Conservation (phyloP, 2,797 vertebrate species). For the Cichlasoma orientale region DNA sequence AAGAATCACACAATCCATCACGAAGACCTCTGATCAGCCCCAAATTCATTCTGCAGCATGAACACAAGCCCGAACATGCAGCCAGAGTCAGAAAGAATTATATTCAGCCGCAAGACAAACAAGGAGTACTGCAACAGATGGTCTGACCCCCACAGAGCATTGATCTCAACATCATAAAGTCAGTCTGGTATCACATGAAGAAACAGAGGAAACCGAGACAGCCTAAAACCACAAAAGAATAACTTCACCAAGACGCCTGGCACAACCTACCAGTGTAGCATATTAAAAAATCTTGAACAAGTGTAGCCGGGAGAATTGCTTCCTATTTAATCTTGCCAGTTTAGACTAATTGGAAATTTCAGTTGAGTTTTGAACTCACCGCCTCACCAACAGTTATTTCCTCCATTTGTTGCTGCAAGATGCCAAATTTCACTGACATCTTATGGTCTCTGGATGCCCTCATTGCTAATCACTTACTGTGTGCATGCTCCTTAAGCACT, state of each 20-base stretch:
- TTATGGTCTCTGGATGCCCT: not conserved
- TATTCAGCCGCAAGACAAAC: not conserved
- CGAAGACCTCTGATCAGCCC: not conserved
- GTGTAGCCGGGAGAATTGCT: not conserved
- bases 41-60: not conserved
- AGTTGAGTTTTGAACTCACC: not conserved
- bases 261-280: not conserved
- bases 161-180: constrained; percentile 1
- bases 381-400: not conserved
- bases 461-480: not conserved
- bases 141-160: not conserved
- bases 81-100: not conserved
- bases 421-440: rapidly evolving
- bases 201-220: not conserved
- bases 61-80: not conserved
- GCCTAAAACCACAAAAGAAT: not conserved
- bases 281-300: not conserved
- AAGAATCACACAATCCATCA: not conserved
- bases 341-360: not conserved
- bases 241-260: not conserved
- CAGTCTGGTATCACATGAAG: not conserved
- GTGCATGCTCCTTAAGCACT: not conserved
- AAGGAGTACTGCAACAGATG: not conserved
- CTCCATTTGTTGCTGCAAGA: not conserved
- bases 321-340: not conserved